These are phyloP conservation scores for Lysiphlebus fabarum DNA, from an alignment of 1,140 invertebrate genomes.

Conservation along the genomic window DNA sequence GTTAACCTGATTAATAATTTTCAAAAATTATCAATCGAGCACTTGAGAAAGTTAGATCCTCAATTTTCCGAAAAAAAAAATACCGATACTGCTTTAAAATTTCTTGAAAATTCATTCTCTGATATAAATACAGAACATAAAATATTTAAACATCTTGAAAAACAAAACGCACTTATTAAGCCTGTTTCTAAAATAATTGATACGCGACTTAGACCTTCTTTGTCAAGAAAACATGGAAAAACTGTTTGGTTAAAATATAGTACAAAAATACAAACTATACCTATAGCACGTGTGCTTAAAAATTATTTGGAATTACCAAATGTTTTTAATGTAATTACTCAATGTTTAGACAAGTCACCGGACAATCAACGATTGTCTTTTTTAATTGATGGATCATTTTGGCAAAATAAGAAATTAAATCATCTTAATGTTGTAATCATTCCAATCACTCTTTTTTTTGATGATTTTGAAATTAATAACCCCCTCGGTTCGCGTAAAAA, in stretches of 20 bases:
- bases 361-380: neutral
- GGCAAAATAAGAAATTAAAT: neutral
- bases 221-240: too few relatives aligned
- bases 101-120: conserved; percentile 4
- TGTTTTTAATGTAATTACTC: neutral
- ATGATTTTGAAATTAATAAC: conserved; percentile 2
- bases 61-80: neutral
- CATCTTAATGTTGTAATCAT: neutral
- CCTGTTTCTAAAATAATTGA: neutral
- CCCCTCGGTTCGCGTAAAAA: neutral
- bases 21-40: neutral
- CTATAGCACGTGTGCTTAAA: conserved; percentile 2
- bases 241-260: too few relatives aligned
- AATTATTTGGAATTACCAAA: conserved; percentile 14
- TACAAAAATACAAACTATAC: too few relatives aligned
- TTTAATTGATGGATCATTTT: neutral
- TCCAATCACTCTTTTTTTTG: neutral
- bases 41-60: neutral
- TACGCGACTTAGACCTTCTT: too few relatives aligned
- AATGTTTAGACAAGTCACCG: neutral
- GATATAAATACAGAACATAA: neutral
- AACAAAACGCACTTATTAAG: neutral
- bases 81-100: neutral
- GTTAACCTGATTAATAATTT: neutral
- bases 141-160: neutral